Evolutionary conservation across 2,888 invertebrate genomes (phyloP).

Genomic region (Portevinia maculata): DNA sequence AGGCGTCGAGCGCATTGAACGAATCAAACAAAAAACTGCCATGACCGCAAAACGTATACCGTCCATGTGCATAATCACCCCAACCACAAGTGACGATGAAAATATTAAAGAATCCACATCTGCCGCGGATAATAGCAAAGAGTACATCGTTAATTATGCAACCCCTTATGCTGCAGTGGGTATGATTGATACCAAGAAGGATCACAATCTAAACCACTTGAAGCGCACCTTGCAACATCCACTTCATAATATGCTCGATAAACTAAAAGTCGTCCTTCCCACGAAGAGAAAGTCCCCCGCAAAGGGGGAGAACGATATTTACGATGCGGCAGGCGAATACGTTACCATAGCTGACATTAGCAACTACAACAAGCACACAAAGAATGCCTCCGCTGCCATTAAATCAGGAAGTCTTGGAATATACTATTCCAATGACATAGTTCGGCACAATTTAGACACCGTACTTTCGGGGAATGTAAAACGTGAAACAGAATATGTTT

Average conservation of each 20-base stretch:
- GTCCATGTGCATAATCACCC: conserved; percentile 95
- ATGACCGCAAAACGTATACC: conserved; percentile 94
- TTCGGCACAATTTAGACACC: conserved; percentile 86
- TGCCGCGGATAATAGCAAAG: conserved; percentile 34
- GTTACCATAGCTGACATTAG: conserved; percentile 93
- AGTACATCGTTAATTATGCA: conserved; percentile 77
- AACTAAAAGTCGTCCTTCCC: conserved; percentile 87
- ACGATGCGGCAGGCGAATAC: conserved; percentile 87
- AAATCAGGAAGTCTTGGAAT: conserved; percentile 79
- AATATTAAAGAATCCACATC: conserved; percentile 78
- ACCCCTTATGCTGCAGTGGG: conserved; percentile 75
- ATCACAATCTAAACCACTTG: conserved; percentile 81
- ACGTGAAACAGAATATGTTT: conserved; percentile 87
- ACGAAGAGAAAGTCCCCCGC: conserved; percentile 84
- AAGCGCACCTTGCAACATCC: conserved; percentile 84
- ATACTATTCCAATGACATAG: conserved; percentile 88
- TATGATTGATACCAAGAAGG: conserved; percentile 79
- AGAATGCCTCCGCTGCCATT: conserved; percentile 63
- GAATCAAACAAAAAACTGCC: conserved; percentile 93
- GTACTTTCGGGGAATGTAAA: conserved; percentile 85
- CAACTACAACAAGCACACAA: conserved; percentile 87
- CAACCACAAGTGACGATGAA: conserved; percentile 94
- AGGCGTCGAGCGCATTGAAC: conserved; percentile 93
- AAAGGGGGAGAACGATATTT: conserved; percentile 83
- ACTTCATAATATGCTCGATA: conserved; percentile 89